phyloP scores from a whole-genome alignment of 2,888 invertebrate genomes.

The Hypena proboscidalis region DNA sequence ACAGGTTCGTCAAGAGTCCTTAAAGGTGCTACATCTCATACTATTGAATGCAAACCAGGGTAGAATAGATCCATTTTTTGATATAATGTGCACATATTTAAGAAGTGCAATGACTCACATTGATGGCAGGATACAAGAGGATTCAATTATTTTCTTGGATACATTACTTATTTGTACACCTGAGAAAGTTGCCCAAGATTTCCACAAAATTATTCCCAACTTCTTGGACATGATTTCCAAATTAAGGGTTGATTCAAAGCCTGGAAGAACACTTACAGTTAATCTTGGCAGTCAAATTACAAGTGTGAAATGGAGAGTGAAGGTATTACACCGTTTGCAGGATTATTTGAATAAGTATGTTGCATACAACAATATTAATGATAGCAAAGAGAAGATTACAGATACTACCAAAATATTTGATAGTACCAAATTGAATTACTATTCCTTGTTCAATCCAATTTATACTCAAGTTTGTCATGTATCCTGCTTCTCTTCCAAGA shows the following conservation, averaged over 20 bases:
- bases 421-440: slow-evolving; percentile 55
- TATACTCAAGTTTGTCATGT: slow-evolving; percentile 67
- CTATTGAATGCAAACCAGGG: slow-evolving; percentile 68
- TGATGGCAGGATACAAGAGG: slow-evolving; percentile 91
- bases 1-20: slow-evolving; percentile 83
- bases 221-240: slow-evolving; percentile 95
- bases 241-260: slow-evolving; percentile 86
- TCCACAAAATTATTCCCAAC: slow-evolving; percentile 90
- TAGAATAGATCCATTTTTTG: slow-evolving; percentile 90
- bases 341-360: slow-evolving; percentile 73
- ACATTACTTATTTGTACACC: slow-evolving; percentile 89
- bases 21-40: slow-evolving; percentile 83
- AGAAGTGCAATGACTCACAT: slow-evolving; percentile 97
- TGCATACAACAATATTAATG: slow-evolving; percentile 54
- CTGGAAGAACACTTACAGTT: slow-evolving; percentile 88
- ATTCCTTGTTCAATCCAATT: slow-evolving; percentile 63
- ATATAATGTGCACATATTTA: slow-evolving; percentile 91
- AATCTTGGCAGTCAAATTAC: slow-evolving; percentile 90
- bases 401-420: slow-evolving; percentile 56
- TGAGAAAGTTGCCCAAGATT: slow-evolving; percentile 87
- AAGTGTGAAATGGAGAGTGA: slow-evolving; percentile 91
- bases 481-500: slow-evolving; percentile 73
- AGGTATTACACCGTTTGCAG: slow-evolving; percentile 90
- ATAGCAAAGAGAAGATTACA: slow-evolving; percentile 31
- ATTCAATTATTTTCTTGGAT: slow-evolving; percentile 92